phyloP scores from a whole-genome alignment of 2,888 invertebrate species.

The Xanthostigma xanthostigma region DNA sequence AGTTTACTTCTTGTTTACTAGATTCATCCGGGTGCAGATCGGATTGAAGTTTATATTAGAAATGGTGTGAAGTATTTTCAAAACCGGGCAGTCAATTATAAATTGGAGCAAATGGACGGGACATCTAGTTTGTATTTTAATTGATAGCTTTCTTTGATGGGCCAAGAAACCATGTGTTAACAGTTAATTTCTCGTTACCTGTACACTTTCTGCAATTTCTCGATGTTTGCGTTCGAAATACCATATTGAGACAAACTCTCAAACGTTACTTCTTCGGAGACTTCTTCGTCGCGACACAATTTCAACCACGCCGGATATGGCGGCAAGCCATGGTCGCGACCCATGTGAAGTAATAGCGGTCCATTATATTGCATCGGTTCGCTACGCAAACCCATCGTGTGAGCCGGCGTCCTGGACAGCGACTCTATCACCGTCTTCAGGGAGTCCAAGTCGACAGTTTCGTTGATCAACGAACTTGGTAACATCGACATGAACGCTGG shows the following conservation, averaged over 20 bases:
- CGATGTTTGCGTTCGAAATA: constrained; percentile 39
- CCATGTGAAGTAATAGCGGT: constrained; percentile 40
- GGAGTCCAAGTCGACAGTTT: constrained; percentile 25
- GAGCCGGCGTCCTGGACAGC: constrained; percentile 47
- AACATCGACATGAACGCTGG: constrained; percentile 65
- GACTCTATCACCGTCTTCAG: constrained; percentile 39
- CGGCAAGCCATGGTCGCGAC: constrained; percentile 68
- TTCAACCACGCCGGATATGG: constrained; percentile 54
- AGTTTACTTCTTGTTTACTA: too few relatives aligned
- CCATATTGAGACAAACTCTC: constrained; percentile 42
- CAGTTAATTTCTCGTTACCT: constrained; percentile 29
- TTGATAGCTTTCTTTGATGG: not conserved
- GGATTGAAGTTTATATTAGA: too few relatives aligned
- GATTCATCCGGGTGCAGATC: too few relatives aligned
- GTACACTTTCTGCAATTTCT: constrained; percentile 51
- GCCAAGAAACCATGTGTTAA: not conserved
- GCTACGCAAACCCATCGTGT: constrained; percentile 40
- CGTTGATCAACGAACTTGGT: constrained; percentile 46
- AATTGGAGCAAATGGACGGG: too few relatives aligned
- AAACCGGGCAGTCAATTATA: too few relatives aligned
- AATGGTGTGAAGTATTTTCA: too few relatives aligned
- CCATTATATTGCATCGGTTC: constrained; percentile 26
- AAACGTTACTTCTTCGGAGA: constrained; percentile 30
- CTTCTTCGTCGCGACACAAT: constrained; percentile 37
- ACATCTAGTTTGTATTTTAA: too few relatives aligned